Evolutionary conservation across 2,888 invertebrate genomes (phyloP).

Genomic region (Timema podura): DNA sequence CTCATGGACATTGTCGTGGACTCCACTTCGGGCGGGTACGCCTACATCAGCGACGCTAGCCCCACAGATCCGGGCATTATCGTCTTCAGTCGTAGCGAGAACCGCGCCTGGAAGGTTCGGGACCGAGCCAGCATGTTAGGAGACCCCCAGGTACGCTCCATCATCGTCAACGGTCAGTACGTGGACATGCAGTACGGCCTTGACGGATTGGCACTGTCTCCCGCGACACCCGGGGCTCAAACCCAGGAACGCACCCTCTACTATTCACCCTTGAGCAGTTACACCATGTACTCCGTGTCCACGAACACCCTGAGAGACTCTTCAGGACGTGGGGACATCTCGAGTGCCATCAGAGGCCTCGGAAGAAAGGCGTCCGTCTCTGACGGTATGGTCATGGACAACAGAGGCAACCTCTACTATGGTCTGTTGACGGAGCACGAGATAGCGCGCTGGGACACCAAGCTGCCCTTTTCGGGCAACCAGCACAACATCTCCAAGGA

Average conservation of each 20-base stretch:
- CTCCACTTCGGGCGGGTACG: constrained; percentile 55
- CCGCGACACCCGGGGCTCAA: constrained; percentile 39
- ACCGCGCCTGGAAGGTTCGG: constrained; percentile 66
- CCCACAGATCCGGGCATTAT: constrained; percentile 65
- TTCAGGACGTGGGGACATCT: constrained; percentile 34
- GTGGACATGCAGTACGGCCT: constrained; percentile 49
- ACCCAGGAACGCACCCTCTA: constrained; percentile 50
- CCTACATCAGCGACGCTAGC: constrained; percentile 31
- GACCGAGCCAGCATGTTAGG: constrained; percentile 61
- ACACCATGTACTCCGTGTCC: constrained; percentile 61
- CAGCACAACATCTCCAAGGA: constrained; percentile 65
- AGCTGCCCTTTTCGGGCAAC: constrained; percentile 47
- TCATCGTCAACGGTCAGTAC: constrained; percentile 44
- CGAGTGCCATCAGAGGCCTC: constrained; percentile 41
- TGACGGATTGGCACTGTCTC: constrained; percentile 37
- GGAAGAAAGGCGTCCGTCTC: constrained; percentile 64
- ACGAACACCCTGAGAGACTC: constrained; percentile 53
- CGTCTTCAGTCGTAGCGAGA: constrained; percentile 61
- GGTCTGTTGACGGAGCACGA: constrained; percentile 65
- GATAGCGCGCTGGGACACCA: constrained; percentile 65
- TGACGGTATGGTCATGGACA: constrained; percentile 73
- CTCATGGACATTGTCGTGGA: constrained; percentile 72
- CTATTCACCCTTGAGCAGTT: constrained; percentile 66
- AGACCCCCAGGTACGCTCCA: constrained; percentile 41
- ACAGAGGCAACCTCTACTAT: constrained; percentile 63